Conservation (phyloP, 2,113 vertebrate genomes). For the Hypomesus transpacificus region DNA sequence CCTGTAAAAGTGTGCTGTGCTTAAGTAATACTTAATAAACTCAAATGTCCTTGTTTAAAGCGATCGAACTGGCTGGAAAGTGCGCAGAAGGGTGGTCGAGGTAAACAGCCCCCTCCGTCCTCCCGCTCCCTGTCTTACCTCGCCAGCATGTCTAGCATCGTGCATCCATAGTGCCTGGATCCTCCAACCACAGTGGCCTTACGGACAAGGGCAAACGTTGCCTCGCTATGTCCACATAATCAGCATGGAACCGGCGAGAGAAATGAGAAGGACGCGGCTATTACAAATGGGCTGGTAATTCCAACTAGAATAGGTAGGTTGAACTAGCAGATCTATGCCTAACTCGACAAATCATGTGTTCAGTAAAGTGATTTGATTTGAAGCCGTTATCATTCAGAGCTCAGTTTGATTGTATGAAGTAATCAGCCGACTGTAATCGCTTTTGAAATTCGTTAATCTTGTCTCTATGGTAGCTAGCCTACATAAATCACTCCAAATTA, state of each 20-base stretch:
- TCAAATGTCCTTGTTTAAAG: not conserved
- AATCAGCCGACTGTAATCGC: not conserved
- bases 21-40: no score
- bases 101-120: conserved; percentile 8
- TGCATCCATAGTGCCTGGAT: conserved; percentile 26
- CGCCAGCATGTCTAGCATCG: conserved; percentile 26
- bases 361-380: no score
- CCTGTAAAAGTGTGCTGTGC: no score
- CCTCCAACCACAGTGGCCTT: conserved; percentile 44
- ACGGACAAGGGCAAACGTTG: not conserved
- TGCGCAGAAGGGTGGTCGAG: conserved; percentile 32
- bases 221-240: conserved; percentile 14
- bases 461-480: not conserved
- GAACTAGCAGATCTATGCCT: not conserved
- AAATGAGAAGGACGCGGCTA: conserved; percentile 24
- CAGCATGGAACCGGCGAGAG: conserved; percentile 38
- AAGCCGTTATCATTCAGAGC: no score
- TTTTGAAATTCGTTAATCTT: not conserved
- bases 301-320: conserved; percentile 47
- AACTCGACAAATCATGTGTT: no score
- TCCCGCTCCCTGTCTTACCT: conserved; percentile 28
- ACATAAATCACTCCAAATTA: no score
- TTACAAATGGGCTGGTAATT: conserved; percentile 11
- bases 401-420: no score
- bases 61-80: not conserved